These are phyloP conservation scores for Apocheima hispidaria DNA, from an alignment of 2,888 invertebrate genomes.

Conservation along the genomic window DNA sequence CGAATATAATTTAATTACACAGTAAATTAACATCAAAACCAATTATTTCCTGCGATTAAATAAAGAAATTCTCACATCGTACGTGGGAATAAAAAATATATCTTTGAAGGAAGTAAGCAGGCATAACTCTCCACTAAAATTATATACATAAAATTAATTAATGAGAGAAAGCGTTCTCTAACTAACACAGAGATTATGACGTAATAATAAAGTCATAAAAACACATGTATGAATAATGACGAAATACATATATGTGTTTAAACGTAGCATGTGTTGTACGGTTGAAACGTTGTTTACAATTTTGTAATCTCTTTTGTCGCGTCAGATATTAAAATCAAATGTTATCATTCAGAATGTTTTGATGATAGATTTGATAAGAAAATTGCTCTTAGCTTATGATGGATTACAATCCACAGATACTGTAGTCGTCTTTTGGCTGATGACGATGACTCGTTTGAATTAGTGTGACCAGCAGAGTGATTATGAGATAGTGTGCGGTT, in stretches of 20 bases:
- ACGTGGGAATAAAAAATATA: constrained; percentile 22
- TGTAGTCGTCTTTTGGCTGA: no score
- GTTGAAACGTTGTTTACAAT: constrained; percentile 4
- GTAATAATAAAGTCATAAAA: constrained; percentile 26
- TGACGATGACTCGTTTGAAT: neutral
- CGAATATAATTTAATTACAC: constrained; percentile 2
- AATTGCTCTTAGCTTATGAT: constrained; percentile 1
- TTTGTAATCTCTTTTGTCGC: neutral
- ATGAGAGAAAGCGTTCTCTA: constrained; percentile 23
- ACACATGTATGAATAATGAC: constrained; percentile 12
- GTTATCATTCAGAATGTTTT: neutral
- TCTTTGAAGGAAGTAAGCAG: constrained; percentile 18
- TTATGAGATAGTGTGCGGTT: neutral
- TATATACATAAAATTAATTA: constrained; percentile 16
- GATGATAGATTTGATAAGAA: neutral
- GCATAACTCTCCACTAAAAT: constrained; percentile 1
- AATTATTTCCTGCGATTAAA: constrained; percentile 15
- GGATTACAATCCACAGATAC: neutral
- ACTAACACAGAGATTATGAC: constrained; percentile 16
- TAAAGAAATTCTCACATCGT: constrained; percentile 17
- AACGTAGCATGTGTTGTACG: neutral
- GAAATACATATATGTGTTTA: neutral
- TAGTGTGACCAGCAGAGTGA: neutral
- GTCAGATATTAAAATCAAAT: neutral
- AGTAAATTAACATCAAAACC: constrained; percentile 8